phyloP scores from a whole-genome alignment of 2,888 invertebrate genomes.

The Agrochola lota region DNA sequence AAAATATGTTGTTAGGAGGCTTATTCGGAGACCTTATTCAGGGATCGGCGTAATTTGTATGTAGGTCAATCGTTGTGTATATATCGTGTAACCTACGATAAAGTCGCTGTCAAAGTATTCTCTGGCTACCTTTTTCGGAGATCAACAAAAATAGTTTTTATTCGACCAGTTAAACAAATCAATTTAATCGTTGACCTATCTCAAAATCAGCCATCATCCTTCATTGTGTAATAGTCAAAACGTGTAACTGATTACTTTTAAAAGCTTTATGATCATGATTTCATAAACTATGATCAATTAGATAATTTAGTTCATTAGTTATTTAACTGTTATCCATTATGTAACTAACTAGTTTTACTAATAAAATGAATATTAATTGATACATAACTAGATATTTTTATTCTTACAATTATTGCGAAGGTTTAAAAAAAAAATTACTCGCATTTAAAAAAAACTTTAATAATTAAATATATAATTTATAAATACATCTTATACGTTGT shows the following conservation, averaged over 20 bases:
- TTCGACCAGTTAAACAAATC: neutral
- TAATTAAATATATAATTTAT: constrained; percentile 3
- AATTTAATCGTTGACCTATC: neutral
- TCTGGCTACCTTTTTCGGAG: neutral
- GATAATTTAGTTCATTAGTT: constrained; percentile 36
- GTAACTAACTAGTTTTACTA: constrained; percentile 44
- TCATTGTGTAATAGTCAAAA: constrained; percentile 14
- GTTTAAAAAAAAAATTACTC: too few species aligned
- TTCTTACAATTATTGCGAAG: neutral
- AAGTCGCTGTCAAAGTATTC: neutral
- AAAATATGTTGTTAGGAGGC: neutral
- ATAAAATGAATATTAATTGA: constrained; percentile 30
- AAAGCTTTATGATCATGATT: constrained; percentile 25
- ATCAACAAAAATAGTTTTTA: neutral
- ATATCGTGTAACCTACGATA: neutral
- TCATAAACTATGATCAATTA: constrained; percentile 23
- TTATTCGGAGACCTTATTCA: neutral
- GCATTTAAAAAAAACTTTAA: constrained; percentile 15
- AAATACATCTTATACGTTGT: constrained; percentile 13
- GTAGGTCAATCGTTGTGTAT: neutral
- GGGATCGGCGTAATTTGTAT: neutral
- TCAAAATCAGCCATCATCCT: neutral
- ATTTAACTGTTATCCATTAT: constrained; percentile 38
- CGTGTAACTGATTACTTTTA: constrained; percentile 23
- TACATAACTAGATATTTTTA: neutral